Conservation (phyloP, 2,888 invertebrate genomes). For the Caenorhabditis panamensis region DNA sequence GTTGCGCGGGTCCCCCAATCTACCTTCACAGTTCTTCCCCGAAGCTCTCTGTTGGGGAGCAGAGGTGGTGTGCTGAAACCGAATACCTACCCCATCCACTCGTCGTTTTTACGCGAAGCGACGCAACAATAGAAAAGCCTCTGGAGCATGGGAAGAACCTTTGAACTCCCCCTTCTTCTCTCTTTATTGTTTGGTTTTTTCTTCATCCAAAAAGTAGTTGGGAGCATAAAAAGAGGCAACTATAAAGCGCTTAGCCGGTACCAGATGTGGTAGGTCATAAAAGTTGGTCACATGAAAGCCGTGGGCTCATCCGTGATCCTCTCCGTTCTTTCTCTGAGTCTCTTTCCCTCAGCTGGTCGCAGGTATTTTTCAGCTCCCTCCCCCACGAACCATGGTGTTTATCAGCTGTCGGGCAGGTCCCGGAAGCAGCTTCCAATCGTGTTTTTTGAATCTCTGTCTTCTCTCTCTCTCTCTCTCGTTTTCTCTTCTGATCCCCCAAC, state of each 20-base stretch:
- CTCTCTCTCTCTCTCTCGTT: constrained; percentile 16
- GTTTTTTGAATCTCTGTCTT: constrained; percentile 41
- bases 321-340: constrained; percentile 20
- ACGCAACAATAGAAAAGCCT: constrained; percentile 35
- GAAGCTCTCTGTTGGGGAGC: constrained; percentile 20
- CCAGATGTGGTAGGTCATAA: constrained; percentile 58
- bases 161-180: constrained; percentile 20
- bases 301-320: constrained; percentile 16
- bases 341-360: constrained; percentile 10
- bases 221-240: constrained; percentile 26
- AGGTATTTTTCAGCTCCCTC: constrained; percentile 40
- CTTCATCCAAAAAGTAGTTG: constrained; percentile 24
- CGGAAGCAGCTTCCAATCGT: constrained; percentile 27
- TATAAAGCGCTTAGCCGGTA: constrained; percentile 50
- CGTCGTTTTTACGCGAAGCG: constrained; percentile 7
- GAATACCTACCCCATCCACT: constrained; percentile 33
- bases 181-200: constrained; percentile 39
- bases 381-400: constrained; percentile 28
- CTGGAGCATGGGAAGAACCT: constrained; percentile 33
- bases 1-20: constrained; percentile 18
- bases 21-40: constrained; percentile 18
- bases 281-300: constrained; percentile 52
- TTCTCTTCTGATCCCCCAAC: constrained; percentile 9
- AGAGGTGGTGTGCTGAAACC: constrained; percentile 45
- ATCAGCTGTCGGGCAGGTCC: constrained; percentile 35